Conservation (phyloP, 2,113 vertebrate genomes). For the Calonectris borealis region DNA sequence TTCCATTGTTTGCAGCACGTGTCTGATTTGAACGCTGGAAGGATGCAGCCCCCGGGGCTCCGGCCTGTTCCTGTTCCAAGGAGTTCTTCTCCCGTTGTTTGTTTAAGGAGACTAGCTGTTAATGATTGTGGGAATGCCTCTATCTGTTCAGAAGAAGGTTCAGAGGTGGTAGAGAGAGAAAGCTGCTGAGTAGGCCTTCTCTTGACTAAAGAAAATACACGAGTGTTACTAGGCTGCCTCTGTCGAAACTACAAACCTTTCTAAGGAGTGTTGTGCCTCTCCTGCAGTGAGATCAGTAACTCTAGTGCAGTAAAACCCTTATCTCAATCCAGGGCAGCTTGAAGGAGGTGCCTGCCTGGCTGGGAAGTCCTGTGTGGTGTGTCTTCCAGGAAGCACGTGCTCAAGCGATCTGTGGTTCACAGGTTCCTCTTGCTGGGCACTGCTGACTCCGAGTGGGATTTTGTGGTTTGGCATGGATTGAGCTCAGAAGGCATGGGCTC, state of each 20-base stretch:
- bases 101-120: background rate
- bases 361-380: background rate
- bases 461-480: background rate
- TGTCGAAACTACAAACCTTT: background rate
- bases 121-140: constrained; percentile 12
- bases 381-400: background rate
- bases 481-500: background rate
- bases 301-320: background rate
- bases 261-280: background rate
- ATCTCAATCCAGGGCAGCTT: background rate
- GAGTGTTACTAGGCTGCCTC: background rate
- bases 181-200: background rate
- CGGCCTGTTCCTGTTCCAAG: background rate
- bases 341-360: background rate
- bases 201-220: background rate
- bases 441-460: background rate
- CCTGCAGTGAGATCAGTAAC: background rate
- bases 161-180: background rate
- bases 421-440: background rate
- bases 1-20: background rate
- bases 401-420: background rate
- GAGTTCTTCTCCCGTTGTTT: background rate
- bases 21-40: background rate
- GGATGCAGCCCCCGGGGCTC: background rate
- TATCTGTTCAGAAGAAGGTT: background rate